A percentile compares a stretch with the other conserved stretches of the same genome.
phyloP scores from a whole-genome alignment of 2,797 vertebrate species.

The Sebastes iracundus region DNA sequence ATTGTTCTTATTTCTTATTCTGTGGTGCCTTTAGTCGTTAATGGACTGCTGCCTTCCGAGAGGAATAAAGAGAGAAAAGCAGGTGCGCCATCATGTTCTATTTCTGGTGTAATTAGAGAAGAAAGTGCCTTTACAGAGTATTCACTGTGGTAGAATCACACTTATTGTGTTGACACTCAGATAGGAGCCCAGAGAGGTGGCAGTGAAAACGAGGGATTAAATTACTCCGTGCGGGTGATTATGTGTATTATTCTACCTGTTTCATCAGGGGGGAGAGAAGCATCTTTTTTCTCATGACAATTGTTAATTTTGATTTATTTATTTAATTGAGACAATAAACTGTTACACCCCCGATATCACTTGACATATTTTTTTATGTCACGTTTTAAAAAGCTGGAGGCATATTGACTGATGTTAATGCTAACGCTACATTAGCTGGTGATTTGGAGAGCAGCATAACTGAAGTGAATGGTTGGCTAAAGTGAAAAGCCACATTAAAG shows the following conservation, averaged over 20 bases:
- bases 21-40: neutral
- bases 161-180: conserved; percentile 36
- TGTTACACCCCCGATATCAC: neutral
- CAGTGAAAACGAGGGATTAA: conserved; percentile 4
- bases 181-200: conserved; percentile 27
- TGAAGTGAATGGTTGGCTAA: neutral
- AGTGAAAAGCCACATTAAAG: neutral
- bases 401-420: neutral
- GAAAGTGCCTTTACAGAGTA: conserved; percentile 29
- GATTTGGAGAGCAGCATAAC: neutral
- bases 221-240: neutral
- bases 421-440: neutral
- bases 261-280: neutral
- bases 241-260: neutral
- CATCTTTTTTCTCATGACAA: neutral
- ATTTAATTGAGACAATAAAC: neutral
- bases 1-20: neutral
- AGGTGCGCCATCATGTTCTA: conserved; percentile 39
- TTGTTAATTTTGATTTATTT: conserved; percentile 1
- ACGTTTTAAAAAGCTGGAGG: neutral
- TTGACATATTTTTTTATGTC: neutral
- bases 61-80: conserved; percentile 12
- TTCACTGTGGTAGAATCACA: conserved; percentile 33
- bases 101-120: conserved; percentile 55
- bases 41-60: conserved; percentile 2